Percentiles rank a stretch among this genome's conserved stretches.
Evolutionary conservation across 2,113 vertebrate genomes (phyloP).

Genomic region (Sisor rabdophorus): DNA sequence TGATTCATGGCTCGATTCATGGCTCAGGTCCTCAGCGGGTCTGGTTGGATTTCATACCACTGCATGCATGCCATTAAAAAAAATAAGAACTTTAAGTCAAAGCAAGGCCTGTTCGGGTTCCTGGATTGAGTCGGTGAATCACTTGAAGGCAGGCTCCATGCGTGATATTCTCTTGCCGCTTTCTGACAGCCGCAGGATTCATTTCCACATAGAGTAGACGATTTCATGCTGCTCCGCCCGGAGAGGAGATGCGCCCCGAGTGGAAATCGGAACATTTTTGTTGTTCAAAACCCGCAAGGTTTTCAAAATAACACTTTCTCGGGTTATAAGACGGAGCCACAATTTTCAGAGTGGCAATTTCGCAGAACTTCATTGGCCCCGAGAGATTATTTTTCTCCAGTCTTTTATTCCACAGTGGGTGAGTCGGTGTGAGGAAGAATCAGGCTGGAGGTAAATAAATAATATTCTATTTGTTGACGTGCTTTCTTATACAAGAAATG

Average conservation of each 20-base stretch:
- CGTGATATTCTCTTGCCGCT: slow-evolving; percentile 48
- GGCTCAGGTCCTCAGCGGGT: slow-evolving; percentile 32
- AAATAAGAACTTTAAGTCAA: slow-evolving; percentile 36
- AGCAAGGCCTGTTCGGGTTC: slow-evolving; percentile 47
- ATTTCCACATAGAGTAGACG: slow-evolving; percentile 70
- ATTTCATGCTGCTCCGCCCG: slow-evolving; percentile 64
- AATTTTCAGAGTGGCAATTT: slow-evolving; percentile 53
- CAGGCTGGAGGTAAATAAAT: neutral
- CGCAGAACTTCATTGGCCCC: slow-evolving; percentile 25
- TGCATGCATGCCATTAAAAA: slow-evolving; percentile 46
- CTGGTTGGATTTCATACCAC: slow-evolving; percentile 28
- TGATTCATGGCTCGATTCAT: slow-evolving; percentile 26
- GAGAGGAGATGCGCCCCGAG: slow-evolving; percentile 56
- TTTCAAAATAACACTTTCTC: slow-evolving; percentile 53
- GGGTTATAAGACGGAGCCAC: slow-evolving; percentile 51
- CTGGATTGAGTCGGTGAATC: slow-evolving; percentile 43
- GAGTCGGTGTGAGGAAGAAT: slow-evolving; percentile 8
- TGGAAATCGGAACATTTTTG: slow-evolving; percentile 51
- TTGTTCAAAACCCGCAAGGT: slow-evolving; percentile 56
- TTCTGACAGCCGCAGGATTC: slow-evolving; percentile 57
- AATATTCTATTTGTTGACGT: too few relatives aligned
- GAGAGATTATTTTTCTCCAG: slow-evolving; percentile 33
- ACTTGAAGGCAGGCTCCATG: slow-evolving; percentile 25
- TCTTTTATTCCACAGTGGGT: slow-evolving; percentile 6
- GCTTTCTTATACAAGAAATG: neutral